Base-by-base conservation (phyloP, 2,797 vertebrate species). In the Gymnoscopelus braueri region DNA sequence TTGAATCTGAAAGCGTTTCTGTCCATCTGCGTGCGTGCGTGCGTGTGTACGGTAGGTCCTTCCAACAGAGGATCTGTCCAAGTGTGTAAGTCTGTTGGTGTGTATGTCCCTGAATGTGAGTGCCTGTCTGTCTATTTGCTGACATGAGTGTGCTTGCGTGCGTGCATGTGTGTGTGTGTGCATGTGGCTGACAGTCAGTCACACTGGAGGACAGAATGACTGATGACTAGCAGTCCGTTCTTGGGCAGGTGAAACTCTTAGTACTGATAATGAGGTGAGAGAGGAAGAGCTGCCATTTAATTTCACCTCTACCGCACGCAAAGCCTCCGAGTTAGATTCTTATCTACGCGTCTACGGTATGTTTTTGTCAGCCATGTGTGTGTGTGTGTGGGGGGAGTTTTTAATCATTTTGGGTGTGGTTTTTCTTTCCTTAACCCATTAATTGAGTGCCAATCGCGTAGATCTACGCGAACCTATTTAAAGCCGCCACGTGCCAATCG, bases 241-340 rank as follows among this genome's bases (percentile, higher is more conserved):
- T 62, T 29, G 65, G 84, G 72, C 86, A 92, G 85, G 73, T 85
- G 83, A 89, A 79, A 75, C 78, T 89, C 78, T 67, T 68, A 79
- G 82, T 66, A 62, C 81, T 83, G 87, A 91, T 92, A 91, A 93
- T 91, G 78, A 91, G 89, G 80, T 78, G 83, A 77, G 87, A 87
- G 80, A 84, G 74, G 85, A 69, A 74, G 67, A 47, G 78, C 74
- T 80, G 79, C 80, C 75, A 85, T 87, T 87, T 89, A 77, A 89
- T 88, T 86, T 69, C 49, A 79, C 29, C 60, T 60, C 48, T 52
- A 79, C 75, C 79, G 3, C 86, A 86, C 78, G 78, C 80, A 73
- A 23, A 1, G 60, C 60, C 56, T 61, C 3, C 0, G 48, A 67
- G 50, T 48, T 48, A 8, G 26, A 29, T 29, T 29, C 26, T 29